phyloP scores from a whole-genome alignment of 2,113 vertebrate species.

The Tragelaphus buxtoni region DNA sequence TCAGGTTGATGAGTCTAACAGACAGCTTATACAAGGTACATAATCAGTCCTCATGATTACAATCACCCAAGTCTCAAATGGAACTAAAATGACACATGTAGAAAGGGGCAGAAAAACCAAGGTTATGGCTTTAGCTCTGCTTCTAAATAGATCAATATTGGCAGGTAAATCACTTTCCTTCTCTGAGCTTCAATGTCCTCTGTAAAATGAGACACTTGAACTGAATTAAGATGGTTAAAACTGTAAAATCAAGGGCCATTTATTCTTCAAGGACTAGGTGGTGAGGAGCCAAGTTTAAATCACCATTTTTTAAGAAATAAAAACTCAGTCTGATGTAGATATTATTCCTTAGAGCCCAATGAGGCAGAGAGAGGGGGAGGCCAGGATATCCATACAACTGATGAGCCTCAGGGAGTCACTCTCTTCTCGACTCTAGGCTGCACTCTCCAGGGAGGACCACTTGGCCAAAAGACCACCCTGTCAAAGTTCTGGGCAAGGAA shows the following conservation, averaged over 20 bases:
- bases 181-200: not conserved
- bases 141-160: not conserved
- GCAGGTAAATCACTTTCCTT: not conserved
- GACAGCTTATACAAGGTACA: not conserved
- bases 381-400: not conserved
- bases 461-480: not conserved
- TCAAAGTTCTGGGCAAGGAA: not conserved
- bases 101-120: not conserved
- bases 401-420: not conserved
- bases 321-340: not conserved
- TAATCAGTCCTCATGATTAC: not conserved
- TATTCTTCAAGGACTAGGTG: not conserved
- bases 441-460: too few species aligned
- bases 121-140: not conserved
- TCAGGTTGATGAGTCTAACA: not conserved
- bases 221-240: not conserved
- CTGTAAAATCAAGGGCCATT: not conserved
- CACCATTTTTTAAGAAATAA: not conserved
- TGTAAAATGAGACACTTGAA: not conserved
- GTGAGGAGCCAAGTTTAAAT: not conserved
- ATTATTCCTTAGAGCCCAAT: not conserved
- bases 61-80: not conserved
- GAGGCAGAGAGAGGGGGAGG: not conserved
- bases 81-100: not conserved
- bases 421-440: not conserved